phyloP scores from a whole-genome alignment of 2,888 invertebrate genomes.

The Campoletis raptor region DNA sequence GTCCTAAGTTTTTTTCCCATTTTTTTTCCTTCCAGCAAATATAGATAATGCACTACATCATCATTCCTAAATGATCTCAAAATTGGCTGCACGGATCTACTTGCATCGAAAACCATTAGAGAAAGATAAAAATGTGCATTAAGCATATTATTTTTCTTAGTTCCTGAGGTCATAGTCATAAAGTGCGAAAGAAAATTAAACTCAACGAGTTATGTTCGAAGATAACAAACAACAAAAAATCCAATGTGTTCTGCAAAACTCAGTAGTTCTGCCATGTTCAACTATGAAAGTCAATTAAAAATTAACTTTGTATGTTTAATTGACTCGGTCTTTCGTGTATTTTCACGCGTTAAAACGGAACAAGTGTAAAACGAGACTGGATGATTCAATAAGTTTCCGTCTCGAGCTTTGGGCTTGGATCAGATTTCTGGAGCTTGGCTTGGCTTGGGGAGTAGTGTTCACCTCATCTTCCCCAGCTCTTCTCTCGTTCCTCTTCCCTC shows the following conservation, averaged over 20 bases:
- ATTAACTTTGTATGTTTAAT: constrained; percentile 4
- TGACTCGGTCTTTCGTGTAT: constrained; percentile 10
- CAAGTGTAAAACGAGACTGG: constrained; percentile 14
- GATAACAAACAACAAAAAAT: background rate
- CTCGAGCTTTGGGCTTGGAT: constrained; percentile 36
- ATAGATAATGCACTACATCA: no score
- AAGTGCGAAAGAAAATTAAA: background rate
- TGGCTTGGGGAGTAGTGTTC: constrained; percentile 2
- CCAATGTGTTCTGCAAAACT: background rate
- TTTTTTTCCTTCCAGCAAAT: no score
- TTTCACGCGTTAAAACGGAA: constrained; percentile 19
- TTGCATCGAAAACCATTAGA: no score
- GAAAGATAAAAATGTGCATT: no score
- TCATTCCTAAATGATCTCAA: no score
- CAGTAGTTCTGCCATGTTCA: background rate
- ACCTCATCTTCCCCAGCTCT: constrained; percentile 42
- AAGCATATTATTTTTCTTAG: background rate
- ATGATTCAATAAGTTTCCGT: constrained; percentile 25
- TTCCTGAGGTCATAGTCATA: background rate
- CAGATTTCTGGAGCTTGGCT: constrained; percentile 40
- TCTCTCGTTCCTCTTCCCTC: constrained; percentile 27
- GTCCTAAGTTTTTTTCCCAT: background rate
- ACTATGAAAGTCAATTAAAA: constrained; percentile 9
- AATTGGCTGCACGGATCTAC: no score
- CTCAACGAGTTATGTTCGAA: background rate